These are phyloP conservation scores for Conus betulinus DNA, from an alignment of 1,140 invertebrate genomes.

Conservation along the genomic window DNA sequence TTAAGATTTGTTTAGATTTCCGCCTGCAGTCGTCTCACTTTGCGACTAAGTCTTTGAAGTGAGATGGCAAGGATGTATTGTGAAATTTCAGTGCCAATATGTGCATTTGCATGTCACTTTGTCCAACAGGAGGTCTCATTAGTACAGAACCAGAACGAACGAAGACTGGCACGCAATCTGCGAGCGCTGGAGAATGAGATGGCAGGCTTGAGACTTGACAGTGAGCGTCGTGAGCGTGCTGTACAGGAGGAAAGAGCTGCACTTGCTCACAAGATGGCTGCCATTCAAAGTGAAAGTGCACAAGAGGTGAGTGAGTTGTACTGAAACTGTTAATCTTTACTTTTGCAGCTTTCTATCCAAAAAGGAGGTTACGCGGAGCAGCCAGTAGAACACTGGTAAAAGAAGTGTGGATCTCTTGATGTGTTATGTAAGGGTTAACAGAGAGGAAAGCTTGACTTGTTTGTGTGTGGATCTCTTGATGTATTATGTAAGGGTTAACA, in stretches of 20 bases:
- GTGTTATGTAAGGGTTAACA: too few relatives aligned
- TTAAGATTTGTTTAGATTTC: too few relatives aligned
- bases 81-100: not conserved
- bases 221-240: slow-evolving; percentile 58
- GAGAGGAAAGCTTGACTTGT: too few relatives aligned
- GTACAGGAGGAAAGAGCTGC: slow-evolving; percentile 56
- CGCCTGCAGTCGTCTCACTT: too few relatives aligned
- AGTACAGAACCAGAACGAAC: slow-evolving; percentile 43
- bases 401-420: too few relatives aligned
- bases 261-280: slow-evolving; percentile 59
- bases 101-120: not conserved
- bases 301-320: slow-evolving; percentile 47
- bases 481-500: too few relatives aligned
- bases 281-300: slow-evolving; percentile 52
- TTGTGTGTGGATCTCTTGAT: too few relatives aligned
- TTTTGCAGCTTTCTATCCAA: too few relatives aligned
- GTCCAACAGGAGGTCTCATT: slow-evolving; percentile 50
- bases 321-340: too few relatives aligned
- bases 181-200: slow-evolving; percentile 53
- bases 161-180: slow-evolving; percentile 52
- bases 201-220: slow-evolving; percentile 58
- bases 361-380: too few relatives aligned
- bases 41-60: not conserved
- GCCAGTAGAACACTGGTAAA: too few relatives aligned
- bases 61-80: not conserved